Base-by-base conservation (phyloP, 2,888 invertebrate genomes). In the Heliconius ismenius region DNA sequence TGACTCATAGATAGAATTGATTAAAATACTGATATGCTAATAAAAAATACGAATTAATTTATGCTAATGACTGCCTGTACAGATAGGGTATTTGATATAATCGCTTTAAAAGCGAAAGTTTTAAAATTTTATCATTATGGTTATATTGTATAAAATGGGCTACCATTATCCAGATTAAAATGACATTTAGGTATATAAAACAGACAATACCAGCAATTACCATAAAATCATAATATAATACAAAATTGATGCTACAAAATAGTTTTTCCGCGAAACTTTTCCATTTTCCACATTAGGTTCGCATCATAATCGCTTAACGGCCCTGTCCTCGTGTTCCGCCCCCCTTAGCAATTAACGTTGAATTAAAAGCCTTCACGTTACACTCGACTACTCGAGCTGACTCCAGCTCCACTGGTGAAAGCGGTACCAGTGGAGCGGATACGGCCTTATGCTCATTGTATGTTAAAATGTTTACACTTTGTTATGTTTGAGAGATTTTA, bases 321-420 rank as follows among this genome's bases (percentile, higher is more conserved):
- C 64, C 58, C 64, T 69, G 28, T 69, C 73, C 72, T 68, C 73
- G 36, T 73, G 26, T 54, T 75, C 60, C 73, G 72, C 69, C 76
- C 76, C 78, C 76, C 58, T 73, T 70, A 73, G 78, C 76, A 73
- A 78, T 78, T 79, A 79, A 76, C 75, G 79, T 78, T 78, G 72
- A 79, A 81, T 81, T 79, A 78, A 81, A 81, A 81, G 77, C 79
- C 78, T 79, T 76, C 77, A 78, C 70, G 75, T 79, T 75, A 75
- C 76, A 74, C 73, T 79, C 75, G 78, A 74, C 63, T 69, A 60
- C 74, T 77, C 77, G 70, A 73, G 78, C 63, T 73, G 74, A 73
- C 70, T 78, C 70, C 64, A 58, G 64, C 65, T 78, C 70, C 60
- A 43, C 43, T 70, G 64, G 32, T 76, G 49, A 79, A 75, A 75